These are phyloP conservation scores for Scaptomyza hsui DNA, from an alignment of 1,140 invertebrate species.

Conservation along the genomic window DNA sequence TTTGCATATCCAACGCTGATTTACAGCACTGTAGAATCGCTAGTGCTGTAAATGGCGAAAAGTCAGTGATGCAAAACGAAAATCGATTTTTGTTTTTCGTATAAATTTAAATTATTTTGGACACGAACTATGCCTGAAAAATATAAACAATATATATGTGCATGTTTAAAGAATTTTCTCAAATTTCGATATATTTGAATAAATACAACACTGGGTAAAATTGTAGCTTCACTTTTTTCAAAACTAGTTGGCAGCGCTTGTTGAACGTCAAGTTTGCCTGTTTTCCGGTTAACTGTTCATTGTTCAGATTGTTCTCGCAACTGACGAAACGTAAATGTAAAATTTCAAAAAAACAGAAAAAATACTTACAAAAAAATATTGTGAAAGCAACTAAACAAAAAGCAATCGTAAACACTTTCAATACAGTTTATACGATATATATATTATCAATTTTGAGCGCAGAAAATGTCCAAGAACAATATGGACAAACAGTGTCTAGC, in stretches of 20 bases:
- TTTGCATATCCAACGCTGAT: too few species aligned
- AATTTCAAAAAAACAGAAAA: background rate
- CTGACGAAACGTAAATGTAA: background rate
- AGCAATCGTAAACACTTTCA: background rate
- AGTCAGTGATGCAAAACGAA: too few species aligned
- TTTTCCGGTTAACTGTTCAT: background rate
- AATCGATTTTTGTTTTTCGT: too few species aligned
- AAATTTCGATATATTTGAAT: too few species aligned
- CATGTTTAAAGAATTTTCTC: too few species aligned
- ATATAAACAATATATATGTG: too few species aligned
- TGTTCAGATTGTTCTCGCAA: constrained; percentile 2
- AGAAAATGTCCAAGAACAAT: background rate
- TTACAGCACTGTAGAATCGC: too few species aligned
- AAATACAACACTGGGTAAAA: too few species aligned
- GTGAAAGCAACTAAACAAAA: background rate
- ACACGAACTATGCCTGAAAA: too few species aligned
- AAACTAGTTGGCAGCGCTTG: constrained; percentile 32
- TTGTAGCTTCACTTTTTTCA: too few species aligned
- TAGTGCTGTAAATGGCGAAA: too few species aligned
- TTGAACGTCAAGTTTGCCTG: background rate
- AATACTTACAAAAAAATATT: background rate
- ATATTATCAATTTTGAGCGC: constrained; percentile 1
- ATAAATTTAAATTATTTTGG: too few species aligned
- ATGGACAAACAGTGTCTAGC: constrained; percentile 12
- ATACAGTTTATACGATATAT: background rate